These are phyloP conservation scores for Heliconius congener DNA, from an alignment of 1,140 invertebrate species.

Conservation along the genomic window DNA sequence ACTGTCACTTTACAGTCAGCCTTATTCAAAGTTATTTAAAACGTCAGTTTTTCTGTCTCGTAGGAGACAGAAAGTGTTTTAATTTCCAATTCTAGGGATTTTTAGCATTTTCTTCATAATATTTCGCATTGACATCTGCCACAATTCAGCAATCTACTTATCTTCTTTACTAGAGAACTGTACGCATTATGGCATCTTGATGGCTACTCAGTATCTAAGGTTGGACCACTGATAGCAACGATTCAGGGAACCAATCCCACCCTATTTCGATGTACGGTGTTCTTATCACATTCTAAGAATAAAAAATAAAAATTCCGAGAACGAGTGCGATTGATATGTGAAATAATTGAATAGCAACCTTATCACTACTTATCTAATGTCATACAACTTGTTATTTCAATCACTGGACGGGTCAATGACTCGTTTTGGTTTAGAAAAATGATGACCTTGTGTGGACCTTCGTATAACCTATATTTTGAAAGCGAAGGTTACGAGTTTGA, in stretches of 20 bases:
- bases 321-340: conserved; percentile 27
- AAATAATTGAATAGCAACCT: conserved; percentile 36
- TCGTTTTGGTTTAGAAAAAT: conserved; percentile 3
- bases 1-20: no score
- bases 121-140: not conserved
- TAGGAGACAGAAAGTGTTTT: no score
- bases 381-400: conserved; percentile 23
- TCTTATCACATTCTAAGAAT: conserved; percentile 40
- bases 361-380: conserved; percentile 31
- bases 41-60: no score
- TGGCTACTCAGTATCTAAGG: conserved; percentile 5
- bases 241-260: conserved; percentile 29
- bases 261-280: conserved; percentile 23
- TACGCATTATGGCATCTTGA: not conserved
- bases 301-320: conserved; percentile 42
- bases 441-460: not conserved
- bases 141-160: not conserved
- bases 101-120: no score
- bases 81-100: no score
- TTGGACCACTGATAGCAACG: not conserved
- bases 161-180: not conserved
- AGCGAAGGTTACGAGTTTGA: not conserved
- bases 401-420: conserved; percentile 27
- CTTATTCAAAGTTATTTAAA: no score
- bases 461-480: not conserved